Evolutionary conservation across 1,140 invertebrate genomes (phyloP).

Genomic region (Oedothorax gibbosus): DNA sequence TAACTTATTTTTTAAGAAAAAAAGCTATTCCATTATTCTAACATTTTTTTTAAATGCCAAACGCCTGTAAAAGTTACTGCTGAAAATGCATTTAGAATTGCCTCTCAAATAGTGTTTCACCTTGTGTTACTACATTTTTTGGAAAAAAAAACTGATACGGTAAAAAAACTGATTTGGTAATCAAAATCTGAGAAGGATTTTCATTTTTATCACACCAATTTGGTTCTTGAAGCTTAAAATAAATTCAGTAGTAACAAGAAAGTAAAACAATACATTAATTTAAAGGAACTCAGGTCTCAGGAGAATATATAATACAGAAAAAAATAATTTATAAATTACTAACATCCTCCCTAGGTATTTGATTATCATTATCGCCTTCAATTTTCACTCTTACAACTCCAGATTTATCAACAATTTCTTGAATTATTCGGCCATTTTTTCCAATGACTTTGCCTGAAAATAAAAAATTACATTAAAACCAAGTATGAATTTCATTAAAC

Average conservation of each 20-base stretch:
- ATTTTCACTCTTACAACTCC: slow-evolving; percentile 96
- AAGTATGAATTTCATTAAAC: no score
- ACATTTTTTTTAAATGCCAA: no score
- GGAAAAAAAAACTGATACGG: no score
- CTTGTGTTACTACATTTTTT: no score
- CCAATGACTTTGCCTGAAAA: slow-evolving; percentile 88
- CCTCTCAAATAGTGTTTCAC: no score
- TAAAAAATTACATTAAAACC: background rate
- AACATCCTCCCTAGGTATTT: slow-evolving; percentile 83
- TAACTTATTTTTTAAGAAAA: no score
- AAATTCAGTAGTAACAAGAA: background rate
- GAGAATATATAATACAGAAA: slow-evolving; percentile 18
- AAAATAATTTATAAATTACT: slow-evolving; percentile 12
- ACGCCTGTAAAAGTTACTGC: no score
- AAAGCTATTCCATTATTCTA: no score
- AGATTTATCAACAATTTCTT: slow-evolving; percentile 99
- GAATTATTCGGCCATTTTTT: slow-evolving; percentile 97
- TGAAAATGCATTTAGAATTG: no score
- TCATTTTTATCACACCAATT: background rate
- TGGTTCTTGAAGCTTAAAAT: background rate
- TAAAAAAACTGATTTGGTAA: no score
- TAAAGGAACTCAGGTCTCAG: background rate
- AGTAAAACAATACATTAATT: background rate
- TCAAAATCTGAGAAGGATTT: no score
- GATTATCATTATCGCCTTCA: slow-evolving; percentile 96